phyloP scores from a whole-genome alignment of 2,113 vertebrate genomes.

The Mungos mungo region DNA sequence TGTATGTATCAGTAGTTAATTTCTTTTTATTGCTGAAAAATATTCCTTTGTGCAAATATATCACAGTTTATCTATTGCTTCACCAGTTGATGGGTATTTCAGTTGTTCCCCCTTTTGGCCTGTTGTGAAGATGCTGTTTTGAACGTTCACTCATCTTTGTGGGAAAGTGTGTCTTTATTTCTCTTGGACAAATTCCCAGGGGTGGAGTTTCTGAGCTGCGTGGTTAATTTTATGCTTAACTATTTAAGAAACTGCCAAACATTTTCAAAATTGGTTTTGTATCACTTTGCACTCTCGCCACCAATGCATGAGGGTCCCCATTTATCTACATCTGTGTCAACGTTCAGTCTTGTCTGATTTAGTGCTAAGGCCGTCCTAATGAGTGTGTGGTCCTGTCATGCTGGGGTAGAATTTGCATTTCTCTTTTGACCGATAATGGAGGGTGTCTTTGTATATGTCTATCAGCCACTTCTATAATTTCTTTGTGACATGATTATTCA shows the following conservation, averaged over 20 bases:
- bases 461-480: neutral
- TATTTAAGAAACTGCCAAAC: neutral
- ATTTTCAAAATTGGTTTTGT: neutral
- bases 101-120: neutral
- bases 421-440: neutral
- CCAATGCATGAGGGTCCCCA: neutral
- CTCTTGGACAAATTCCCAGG: neutral
- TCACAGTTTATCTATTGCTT: neutral
- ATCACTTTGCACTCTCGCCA: neutral
- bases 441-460: neutral
- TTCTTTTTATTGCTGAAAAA: neutral
- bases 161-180: neutral
- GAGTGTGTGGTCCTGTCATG: too few relatives aligned
- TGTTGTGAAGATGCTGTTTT: neutral
- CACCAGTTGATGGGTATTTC: neutral
- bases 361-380: neutral
- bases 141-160: neutral
- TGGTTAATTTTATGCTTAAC: neutral
- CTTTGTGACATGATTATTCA: neutral
- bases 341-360: neutral
- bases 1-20: neutral
- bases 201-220: neutral
- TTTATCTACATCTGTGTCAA: neutral
- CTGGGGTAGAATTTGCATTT: neutral
- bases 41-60: neutral